Evolutionary conservation across 2,113 vertebrate genomes (phyloP).

Genomic region (Pseudonaja textilis): DNA sequence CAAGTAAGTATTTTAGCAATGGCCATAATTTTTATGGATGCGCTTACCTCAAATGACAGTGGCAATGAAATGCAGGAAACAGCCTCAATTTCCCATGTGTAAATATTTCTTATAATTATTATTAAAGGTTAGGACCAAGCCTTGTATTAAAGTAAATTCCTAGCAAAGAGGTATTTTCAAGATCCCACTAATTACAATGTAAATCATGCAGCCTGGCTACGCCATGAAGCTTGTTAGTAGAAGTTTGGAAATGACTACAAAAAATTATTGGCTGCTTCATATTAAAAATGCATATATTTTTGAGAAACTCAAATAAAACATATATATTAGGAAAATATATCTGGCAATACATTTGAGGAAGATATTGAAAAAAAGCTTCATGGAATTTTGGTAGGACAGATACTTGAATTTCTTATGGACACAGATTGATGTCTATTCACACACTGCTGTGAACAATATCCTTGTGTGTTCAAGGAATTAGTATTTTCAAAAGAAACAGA

Average conservation of each 20-base stretch:
- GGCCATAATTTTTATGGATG: neutral
- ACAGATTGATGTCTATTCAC: conserved; percentile 1
- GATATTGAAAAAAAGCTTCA: neutral
- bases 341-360: neutral
- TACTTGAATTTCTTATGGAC: neutral
- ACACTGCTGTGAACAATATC: neutral
- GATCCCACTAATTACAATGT: neutral
- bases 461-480: neutral
- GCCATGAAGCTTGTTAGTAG: neutral
- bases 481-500: neutral
- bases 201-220: neutral
- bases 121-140: neutral
- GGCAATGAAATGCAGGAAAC: neutral
- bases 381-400: neutral
- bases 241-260: neutral
- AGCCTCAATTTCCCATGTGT: neutral
- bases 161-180: neutral
- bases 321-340: neutral
- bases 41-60: neutral
- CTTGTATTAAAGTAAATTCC: neutral
- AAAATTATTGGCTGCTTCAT: neutral
- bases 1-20: neutral
- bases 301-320: neutral
- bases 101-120: too few species aligned
- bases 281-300: neutral